These are phyloP conservation scores for Lepus townsendii DNA, from an alignment of 2,797 vertebrate species.

Conservation along the genomic window DNA sequence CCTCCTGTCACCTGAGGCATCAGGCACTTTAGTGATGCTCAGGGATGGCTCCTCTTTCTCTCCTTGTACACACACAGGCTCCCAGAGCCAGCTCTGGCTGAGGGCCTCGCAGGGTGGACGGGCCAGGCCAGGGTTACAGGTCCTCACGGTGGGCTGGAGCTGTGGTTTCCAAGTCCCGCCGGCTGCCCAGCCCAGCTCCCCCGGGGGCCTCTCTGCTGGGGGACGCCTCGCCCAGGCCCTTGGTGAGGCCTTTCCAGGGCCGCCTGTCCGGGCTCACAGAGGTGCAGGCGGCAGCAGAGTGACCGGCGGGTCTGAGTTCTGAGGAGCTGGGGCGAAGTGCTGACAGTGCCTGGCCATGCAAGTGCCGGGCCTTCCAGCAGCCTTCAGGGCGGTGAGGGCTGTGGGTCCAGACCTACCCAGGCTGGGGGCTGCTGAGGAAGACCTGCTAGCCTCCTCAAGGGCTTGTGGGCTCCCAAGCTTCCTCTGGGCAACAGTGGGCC, in stretches of 20 bases:
- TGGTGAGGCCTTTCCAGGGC: conserved; percentile 72
- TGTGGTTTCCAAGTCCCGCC: conserved; percentile 60
- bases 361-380: conserved; percentile 68
- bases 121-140: conserved; percentile 60
- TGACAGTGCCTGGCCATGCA: conserved; percentile 67
- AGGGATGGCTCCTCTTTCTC: conserved; percentile 83
- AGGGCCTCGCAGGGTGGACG: conserved; percentile 75
- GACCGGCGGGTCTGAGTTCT: not conserved
- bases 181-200: conserved; percentile 37
- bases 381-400: not conserved
- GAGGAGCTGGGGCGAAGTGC: conserved; percentile 78
- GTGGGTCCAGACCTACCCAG: not conserved
- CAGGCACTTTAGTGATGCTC: conserved; percentile 81
- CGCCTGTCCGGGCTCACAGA: conserved; percentile 59
- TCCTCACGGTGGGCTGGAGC: conserved; percentile 35
- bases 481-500: conserved; percentile 42
- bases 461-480: conserved; percentile 18
- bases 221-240: conserved; percentile 42
- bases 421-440: not conserved
- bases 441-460: conserved; percentile 38
- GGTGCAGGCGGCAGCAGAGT: not conserved
- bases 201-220: conserved; percentile 15
- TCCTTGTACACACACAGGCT: conserved; percentile 74
- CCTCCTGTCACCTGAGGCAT: conserved; percentile 82
- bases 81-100: conserved; percentile 69